These are phyloP conservation scores for Cochlearius cochlearius DNA, from an alignment of 2,113 vertebrate species.

Conservation along the genomic window DNA sequence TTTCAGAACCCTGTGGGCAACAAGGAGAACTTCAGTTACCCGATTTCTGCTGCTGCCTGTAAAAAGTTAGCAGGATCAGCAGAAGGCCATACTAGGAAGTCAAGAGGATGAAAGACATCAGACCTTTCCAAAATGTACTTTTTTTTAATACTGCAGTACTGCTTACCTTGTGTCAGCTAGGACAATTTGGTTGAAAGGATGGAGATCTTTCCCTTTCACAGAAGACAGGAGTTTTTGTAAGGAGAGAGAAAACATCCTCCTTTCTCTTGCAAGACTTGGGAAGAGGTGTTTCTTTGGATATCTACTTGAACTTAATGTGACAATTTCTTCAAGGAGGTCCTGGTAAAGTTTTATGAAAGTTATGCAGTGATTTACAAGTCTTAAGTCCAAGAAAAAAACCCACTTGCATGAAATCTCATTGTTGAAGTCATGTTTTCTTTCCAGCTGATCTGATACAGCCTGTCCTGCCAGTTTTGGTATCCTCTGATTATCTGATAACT, in stretches of 20 bases:
- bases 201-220: neutral
- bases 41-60: neutral
- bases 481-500: neutral
- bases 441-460: neutral
- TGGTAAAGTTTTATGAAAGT: neutral
- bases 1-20: neutral
- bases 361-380: neutral
- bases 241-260: neutral
- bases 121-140: neutral
- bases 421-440: neutral
- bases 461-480: neutral
- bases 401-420: neutral
- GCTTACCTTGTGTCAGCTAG: neutral
- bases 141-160: too few species aligned
- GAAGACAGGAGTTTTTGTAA: neutral
- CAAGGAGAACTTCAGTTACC: neutral
- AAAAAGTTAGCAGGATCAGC: neutral
- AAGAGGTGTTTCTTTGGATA: neutral
- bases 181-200: neutral
- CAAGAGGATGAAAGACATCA: neutral
- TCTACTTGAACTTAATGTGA: neutral
- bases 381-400: neutral
- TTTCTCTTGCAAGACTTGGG: neutral
- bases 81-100: neutral
- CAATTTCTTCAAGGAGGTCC: neutral